Evolutionary conservation across 2,888 invertebrate species (phyloP).

Genomic region (Rhamnusium bicolor): DNA sequence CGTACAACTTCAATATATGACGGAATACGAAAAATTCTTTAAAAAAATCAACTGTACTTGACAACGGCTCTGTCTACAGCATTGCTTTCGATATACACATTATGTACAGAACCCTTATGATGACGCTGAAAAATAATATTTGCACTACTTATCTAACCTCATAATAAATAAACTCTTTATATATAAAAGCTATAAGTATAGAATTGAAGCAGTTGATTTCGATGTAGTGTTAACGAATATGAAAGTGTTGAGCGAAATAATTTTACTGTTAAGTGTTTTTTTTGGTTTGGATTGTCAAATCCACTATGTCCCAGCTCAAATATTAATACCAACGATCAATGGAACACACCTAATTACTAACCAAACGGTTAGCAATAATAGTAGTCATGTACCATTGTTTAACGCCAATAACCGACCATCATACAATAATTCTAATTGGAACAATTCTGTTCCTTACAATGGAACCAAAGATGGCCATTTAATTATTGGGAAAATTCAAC

Average conservation of each 20-base stretch:
- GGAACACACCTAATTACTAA: conserved; percentile 44
- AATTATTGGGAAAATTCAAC: conserved; percentile 61
- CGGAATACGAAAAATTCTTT: neutral
- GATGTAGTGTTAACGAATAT: conserved; percentile 38
- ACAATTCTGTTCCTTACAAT: conserved; percentile 38
- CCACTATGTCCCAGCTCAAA: conserved; percentile 57
- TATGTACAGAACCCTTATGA: neutral
- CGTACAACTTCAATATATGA: too few relatives aligned
- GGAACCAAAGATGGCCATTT: conserved; percentile 58
- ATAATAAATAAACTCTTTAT: conserved; percentile 27
- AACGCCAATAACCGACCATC: neutral
- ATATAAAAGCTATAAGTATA: neutral
- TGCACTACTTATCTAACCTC: conserved; percentile 28
- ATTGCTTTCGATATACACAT: neutral
- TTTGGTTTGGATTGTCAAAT: conserved; percentile 45
- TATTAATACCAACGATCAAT: conserved; percentile 57
- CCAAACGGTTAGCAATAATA: conserved; percentile 13
- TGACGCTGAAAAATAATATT: conserved; percentile 30
- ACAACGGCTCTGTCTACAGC: neutral
- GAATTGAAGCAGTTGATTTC: neutral
- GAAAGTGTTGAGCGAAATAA: conserved; percentile 28
- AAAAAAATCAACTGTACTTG: neutral
- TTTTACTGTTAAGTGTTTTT: conserved; percentile 34
- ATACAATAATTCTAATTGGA: conserved; percentile 16
- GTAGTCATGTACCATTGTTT: conserved; percentile 6